These are phyloP conservation scores for Odontophorus gujanensis DNA, from an alignment of 2,113 vertebrate species.

Conservation along the genomic window DNA sequence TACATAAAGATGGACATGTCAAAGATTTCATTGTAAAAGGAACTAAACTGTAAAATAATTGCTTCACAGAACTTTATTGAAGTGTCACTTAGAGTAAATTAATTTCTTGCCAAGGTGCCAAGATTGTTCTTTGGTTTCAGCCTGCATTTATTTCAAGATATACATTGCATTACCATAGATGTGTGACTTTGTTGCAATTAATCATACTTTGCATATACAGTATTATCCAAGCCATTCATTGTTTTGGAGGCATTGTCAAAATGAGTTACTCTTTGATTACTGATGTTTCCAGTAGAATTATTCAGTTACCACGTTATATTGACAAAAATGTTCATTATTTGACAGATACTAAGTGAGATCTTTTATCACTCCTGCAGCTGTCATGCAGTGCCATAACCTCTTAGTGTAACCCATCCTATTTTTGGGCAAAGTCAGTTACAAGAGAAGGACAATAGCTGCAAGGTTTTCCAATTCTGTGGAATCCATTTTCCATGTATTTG, in stretches of 20 bases:
- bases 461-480: neutral
- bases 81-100: neutral
- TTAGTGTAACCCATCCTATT: neutral
- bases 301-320: neutral
- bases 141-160: neutral
- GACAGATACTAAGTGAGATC: slow-evolving; percentile 5
- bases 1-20: neutral
- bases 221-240: neutral
- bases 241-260: slow-evolving; percentile 18
- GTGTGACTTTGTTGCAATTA: neutral
- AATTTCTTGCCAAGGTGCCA: neutral
- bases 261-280: slow-evolving; percentile 24
- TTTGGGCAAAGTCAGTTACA: neutral
- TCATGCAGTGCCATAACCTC: neutral
- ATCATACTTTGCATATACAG: neutral
- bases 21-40: neutral
- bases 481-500: neutral
- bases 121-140: neutral
- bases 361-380: neutral
- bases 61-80: neutral
- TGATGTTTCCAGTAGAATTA: neutral
- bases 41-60: neutral
- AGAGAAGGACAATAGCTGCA: neutral
- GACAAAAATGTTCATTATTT: neutral
- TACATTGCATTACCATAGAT: neutral